Evolutionary conservation across 2,797 vertebrate species (phyloP), one percentile per base, ranked within the genome.

Genomic region (Amblyopsis hoosieri): DNA sequence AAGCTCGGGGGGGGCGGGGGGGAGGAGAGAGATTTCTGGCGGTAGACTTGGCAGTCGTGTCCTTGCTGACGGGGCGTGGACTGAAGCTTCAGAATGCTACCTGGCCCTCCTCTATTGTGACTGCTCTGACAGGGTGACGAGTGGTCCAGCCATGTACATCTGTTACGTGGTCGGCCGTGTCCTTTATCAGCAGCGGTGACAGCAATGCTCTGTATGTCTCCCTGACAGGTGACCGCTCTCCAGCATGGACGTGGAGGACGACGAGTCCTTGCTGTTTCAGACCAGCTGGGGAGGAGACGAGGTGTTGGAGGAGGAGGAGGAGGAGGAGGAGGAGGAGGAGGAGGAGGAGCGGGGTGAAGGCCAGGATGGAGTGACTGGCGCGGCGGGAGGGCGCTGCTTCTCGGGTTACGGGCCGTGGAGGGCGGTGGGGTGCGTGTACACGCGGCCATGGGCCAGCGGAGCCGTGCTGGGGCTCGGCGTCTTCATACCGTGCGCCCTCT

Each of bases 261-360:
- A 98, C 65, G 96, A 98, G 65, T 94, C 93, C 0, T 91, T 96
- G 91, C 87, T 96, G 81, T 95, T 98, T 78, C 94, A 94, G 80
- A 93, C 93, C 0, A 87, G 87, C 53, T 97, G 95, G 93, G 88
- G 78, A 52, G 84, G 81, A 2, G 75, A 70, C 3, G 73, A 76
- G 1, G 65, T 82, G 11, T 15, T 85, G 12, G 90, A 90, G 47
- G 87, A 92, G 42, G 79, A 79, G 6, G 85, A 91, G 47, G 87
- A 92, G 12, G 90, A 90, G 47, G 87, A 92, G 42, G 79, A 79
- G 6, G 85, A 91, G 47, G 87, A 92, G 42, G 79, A 79, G 8
- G 85, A 89, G 0, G 93, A 94, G 11, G 89, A 91, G 47, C 88
- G 92, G 37, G 80, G 78, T 4, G 85, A 83, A 2, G 83, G 23